Percentiles rank a stretch among this genome's conserved stretches.
These are phyloP conservation scores for Troglohyphantes excavatus DNA, from an alignment of 2,888 invertebrate genomes.

Conservation along the genomic window DNA sequence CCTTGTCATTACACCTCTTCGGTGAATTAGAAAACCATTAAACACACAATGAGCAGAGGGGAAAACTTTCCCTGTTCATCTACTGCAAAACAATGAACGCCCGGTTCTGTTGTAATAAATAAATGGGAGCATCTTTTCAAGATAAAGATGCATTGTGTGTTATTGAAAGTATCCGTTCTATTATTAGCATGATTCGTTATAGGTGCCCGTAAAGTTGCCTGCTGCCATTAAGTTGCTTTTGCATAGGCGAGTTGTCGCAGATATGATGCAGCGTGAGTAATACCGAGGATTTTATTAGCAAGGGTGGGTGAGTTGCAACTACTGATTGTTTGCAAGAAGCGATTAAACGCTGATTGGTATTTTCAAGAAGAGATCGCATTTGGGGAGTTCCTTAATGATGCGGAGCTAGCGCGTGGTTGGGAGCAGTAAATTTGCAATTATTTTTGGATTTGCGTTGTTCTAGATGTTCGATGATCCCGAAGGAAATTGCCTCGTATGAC, in stretches of 20 bases:
- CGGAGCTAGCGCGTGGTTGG: not conserved
- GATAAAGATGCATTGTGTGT: constrained; percentile 2
- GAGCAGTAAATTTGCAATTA: constrained; percentile 28
- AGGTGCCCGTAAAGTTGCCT: not conserved
- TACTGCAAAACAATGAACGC: constrained; percentile 40
- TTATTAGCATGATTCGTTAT: constrained; percentile 6
- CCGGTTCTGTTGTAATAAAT: constrained; percentile 1
- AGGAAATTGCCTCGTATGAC: not conserved
- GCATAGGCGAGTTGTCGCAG: not conserved
- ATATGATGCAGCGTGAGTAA: constrained; percentile 13
- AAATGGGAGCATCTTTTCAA: not conserved
- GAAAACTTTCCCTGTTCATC: constrained; percentile 39
- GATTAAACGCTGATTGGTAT: constrained; percentile 47
- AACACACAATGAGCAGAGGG: constrained; percentile 11
- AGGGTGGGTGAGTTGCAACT: constrained; percentile 14
- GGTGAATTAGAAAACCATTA: constrained; percentile 60
- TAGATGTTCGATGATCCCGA: not conserved
- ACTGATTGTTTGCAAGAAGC: constrained; percentile 1
- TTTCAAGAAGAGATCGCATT: not conserved
- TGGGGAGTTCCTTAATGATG: constrained; percentile 1
- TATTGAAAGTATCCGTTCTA: not conserved
- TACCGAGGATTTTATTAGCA: not conserved
- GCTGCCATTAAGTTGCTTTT: not conserved
- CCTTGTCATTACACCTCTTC: constrained; percentile 26
- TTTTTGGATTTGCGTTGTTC: constrained; percentile 2